Evolutionary conservation across 1,140 invertebrate species (phyloP).

Genomic region (Polypedilum pembai): DNA sequence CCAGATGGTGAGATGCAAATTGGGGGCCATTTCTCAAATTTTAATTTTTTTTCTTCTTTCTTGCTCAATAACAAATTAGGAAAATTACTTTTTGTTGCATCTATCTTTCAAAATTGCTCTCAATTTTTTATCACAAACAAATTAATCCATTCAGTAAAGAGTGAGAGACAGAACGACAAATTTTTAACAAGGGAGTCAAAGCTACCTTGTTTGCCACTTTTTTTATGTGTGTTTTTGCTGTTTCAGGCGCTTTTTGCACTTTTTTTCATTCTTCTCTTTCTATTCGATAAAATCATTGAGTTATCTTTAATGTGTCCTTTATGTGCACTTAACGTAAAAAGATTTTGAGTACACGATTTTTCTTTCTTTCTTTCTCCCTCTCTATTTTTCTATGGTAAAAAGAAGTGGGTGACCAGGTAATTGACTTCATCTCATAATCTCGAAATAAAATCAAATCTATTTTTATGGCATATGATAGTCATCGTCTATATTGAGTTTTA

Average conservation of each 20-base stretch:
- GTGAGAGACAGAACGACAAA: no score
- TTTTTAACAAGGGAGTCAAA: no score
- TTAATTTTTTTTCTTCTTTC: neutral
- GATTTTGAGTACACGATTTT: neutral
- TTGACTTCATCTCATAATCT: neutral
- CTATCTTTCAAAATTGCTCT: no score
- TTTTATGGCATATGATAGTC: no score
- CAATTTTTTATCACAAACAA: no score
- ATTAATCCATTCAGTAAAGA: no score
- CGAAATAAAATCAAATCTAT: no score
- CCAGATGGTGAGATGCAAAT: neutral
- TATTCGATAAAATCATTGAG: neutral
- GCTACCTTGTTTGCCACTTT: neutral
- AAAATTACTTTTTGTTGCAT: no score
- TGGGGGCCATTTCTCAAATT: neutral
- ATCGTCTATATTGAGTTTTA: no score
- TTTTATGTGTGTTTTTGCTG: neutral
- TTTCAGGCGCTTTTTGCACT: neutral
- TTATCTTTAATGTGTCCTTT: constrained; percentile 9
- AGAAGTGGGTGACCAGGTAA: neutral
- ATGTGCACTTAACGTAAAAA: constrained; percentile 24
- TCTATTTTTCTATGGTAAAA: neutral
- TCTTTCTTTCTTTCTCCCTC: no score
- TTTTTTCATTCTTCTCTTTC: neutral
- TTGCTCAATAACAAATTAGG: neutral